Evolutionary conservation across 2,113 vertebrate genomes (phyloP).

Genomic region (Pristiophorus japonicus): DNA sequence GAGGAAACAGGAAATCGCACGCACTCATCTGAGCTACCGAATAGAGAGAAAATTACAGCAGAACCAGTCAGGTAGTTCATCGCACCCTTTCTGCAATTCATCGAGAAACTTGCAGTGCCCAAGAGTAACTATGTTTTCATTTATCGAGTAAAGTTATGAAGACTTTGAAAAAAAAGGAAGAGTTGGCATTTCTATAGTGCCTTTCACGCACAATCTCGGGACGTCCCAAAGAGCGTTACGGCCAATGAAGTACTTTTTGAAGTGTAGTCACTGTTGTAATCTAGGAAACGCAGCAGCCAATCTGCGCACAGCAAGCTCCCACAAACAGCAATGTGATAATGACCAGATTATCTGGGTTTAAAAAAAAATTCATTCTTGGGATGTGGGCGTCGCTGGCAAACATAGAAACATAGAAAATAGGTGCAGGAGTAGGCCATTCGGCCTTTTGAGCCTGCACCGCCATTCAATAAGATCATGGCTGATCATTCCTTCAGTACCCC

Average conservation of each 20-base stretch:
- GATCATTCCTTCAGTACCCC: no score
- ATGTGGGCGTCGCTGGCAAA: no score
- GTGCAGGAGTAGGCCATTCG: no score
- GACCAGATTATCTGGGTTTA: neutral
- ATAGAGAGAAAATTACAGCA: constrained; percentile 39
- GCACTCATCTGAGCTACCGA: constrained; percentile 41
- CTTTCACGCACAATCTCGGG: neutral
- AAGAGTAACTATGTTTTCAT: neutral
- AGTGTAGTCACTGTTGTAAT: neutral
- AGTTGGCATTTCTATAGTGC: neutral
- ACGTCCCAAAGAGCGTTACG: neutral
- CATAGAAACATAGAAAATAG: no score
- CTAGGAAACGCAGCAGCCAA: neutral
- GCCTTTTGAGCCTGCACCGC: no score
- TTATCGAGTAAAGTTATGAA: neutral
- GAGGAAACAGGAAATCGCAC: constrained; percentile 19
- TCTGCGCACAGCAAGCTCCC: neutral
- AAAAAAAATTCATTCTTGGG: neutral
- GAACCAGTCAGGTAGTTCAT: constrained; percentile 42
- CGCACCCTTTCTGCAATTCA: neutral
- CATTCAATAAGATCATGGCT: no score
- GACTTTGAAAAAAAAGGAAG: neutral
- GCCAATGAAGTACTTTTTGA: neutral
- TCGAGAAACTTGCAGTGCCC: no score
- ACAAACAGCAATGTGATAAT: neutral